These are phyloP conservation scores for Phthorimaea operculella DNA, from an alignment of 1,140 invertebrate genomes.

Conservation along the genomic window DNA sequence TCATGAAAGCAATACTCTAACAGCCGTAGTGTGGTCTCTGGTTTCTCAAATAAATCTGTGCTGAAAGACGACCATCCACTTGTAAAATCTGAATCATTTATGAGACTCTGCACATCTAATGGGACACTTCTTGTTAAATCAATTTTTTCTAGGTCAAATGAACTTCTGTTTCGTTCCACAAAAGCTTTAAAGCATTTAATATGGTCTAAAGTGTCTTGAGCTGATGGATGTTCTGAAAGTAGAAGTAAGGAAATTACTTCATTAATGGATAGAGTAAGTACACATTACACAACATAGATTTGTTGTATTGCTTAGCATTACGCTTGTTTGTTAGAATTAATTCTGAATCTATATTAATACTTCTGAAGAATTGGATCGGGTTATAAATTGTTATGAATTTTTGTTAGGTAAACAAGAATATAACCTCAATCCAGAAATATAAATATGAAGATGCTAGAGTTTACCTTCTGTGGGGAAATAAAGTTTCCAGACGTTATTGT, in stretches of 20 bases:
- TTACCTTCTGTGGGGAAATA: constrained; percentile 77
- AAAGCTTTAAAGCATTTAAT: constrained; percentile 68
- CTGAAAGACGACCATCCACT: constrained; percentile 72
- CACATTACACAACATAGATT: background rate
- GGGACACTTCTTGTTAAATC: constrained; percentile 72
- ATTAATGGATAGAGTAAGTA: no score
- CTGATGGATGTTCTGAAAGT: constrained; percentile 66
- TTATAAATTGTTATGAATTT: no score
- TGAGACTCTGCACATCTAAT: constrained; percentile 73
- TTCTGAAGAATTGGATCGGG: no score
- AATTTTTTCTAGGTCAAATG: constrained; percentile 70
- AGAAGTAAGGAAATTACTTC: constrained; percentile 9
- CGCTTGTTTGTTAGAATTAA: no score
- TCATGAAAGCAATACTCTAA: constrained; percentile 81
- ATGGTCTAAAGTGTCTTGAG: constrained; percentile 59
- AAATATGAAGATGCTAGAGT: no score
- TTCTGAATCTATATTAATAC: no score
- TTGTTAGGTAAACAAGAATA: no score
- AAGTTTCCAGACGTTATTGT: constrained; percentile 74
- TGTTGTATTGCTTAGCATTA: no score
- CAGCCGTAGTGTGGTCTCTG: constrained; percentile 72
- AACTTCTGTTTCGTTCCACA: constrained; percentile 65
- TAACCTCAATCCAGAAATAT: no score
- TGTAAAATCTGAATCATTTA: constrained; percentile 70
- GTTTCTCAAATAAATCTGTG: constrained; percentile 73